Percentiles rank a stretch among this genome's conserved stretches.
Conservation (phyloP, 2,113 vertebrate genomes). For the Halichoerus grypus region DNA sequence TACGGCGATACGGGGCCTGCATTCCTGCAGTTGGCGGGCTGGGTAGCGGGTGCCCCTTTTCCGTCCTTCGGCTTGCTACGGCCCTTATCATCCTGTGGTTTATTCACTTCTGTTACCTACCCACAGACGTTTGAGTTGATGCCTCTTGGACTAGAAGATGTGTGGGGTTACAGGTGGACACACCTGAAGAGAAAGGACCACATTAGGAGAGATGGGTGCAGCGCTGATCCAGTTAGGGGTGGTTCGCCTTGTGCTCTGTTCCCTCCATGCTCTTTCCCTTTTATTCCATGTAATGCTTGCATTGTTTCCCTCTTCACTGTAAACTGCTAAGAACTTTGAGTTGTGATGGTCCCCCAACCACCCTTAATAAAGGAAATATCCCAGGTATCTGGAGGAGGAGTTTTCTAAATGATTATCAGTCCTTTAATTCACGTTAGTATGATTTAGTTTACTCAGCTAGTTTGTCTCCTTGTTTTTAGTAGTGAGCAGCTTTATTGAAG, state of each 20-base stretch:
- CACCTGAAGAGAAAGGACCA: background rate
- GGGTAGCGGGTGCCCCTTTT: background rate
- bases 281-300: accelerated
- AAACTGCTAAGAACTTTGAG: background rate
- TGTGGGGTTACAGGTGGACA: background rate
- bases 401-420: background rate
- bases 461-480: background rate
- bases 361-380: background rate
- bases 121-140: background rate
- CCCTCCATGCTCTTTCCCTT: background rate
- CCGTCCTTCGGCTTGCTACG: accelerated
- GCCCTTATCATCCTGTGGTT: background rate
- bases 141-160: background rate
- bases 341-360: background rate
- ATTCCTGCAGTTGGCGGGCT: background rate
- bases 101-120: background rate
- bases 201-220: background rate
- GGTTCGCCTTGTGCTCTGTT: background rate
- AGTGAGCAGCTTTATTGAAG: slow-evolving; percentile 17
- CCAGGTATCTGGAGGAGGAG: background rate
- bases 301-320: background rate
- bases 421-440: background rate
- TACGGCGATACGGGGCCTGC: accelerated
- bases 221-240: background rate
- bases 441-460: background rate